Base-by-base conservation (phyloP, 2,888 invertebrate species). In the Beris chalybata region DNA sequence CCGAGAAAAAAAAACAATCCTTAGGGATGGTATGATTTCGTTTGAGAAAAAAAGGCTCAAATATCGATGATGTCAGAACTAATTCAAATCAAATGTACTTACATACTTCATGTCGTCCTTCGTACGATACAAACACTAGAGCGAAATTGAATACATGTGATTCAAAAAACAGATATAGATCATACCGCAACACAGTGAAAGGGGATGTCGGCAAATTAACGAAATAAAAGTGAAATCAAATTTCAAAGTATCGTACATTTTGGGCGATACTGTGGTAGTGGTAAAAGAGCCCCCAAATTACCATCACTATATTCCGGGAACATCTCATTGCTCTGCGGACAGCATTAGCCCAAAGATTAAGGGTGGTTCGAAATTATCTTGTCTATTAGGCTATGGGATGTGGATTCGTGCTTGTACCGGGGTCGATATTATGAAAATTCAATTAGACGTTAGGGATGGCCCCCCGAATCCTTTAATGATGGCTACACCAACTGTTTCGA, bases 401-500 rank as follows among this genome's bases (percentile, higher is more conserved):
- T 69, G 69, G 66, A 48, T 48, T 13, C 67, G 32, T 38, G 11
- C 13, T 22, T 38, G 43, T 38, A 38, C 32, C 32, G 38, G 50
- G 50, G 38, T 61, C 61, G 38, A 61, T 64, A 67, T 68, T 71
- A 72, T 72, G 71, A 69, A 71, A 72, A 72, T 71, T 72, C 70
- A 72, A 70, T 71, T 70, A 72, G 56, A 38, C 57, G 30, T 64
- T n/a, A 67, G 45, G 58, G 66, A 64, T 59, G 64, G 38, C 53
- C 44, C 44, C 15, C 48, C 43, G 77, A 77, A 79, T 78, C 78
- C 79, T 79, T 79, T 79, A 79, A 79, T 79, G 78, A 79, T 77
- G 79, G 78, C 78, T 79, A 78, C 78, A 77, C 78, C 79, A 79
- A 79, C 77, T 79, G 79, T 79, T 78, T 78, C 76, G 74, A 79